Percentiles rank a stretch among this genome's conserved stretches.
phyloP scores from a whole-genome alignment of 2,113 vertebrate species.

The Channa argus region DNA sequence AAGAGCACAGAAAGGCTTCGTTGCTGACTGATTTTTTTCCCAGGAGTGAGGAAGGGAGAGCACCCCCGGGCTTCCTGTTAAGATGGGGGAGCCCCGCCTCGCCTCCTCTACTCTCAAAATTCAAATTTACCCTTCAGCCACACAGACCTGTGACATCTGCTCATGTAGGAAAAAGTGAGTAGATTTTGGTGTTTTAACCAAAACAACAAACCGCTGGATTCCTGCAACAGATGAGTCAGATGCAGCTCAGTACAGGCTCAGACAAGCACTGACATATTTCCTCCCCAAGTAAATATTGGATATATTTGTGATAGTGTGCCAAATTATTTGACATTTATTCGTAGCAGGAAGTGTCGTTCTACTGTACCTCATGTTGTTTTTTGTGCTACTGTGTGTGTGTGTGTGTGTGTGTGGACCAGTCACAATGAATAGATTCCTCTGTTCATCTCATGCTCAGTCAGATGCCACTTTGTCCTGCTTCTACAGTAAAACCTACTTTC shows the following conservation, averaged over 20 bases:
- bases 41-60: constrained; percentile 21
- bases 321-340: not conserved
- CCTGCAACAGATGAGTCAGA: no score
- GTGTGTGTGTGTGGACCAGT: not conserved
- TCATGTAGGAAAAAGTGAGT: no score
- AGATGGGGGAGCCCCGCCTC: constrained; percentile 1
- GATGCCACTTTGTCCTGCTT: no score
- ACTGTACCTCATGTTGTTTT: not conserved
- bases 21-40: not conserved
- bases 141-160: no score
- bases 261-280: not conserved
- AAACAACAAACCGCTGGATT: not conserved
- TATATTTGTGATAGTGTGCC: not conserved
- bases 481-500: no score
- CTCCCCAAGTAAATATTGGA: not conserved
- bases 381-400: not conserved
- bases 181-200: no score
- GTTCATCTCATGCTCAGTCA: not conserved
- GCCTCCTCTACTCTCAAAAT: accelerated
- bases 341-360: constrained; percentile 5
- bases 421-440: not conserved
- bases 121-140: not conserved
- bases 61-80: constrained; percentile 25
- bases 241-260: not conserved
- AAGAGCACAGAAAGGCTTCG: not conserved